Percentiles rank a stretch among this genome's conserved stretches.
Evolutionary conservation across 2,113 vertebrate genomes (phyloP).

Genomic region (Coracopsis vasa): DNA sequence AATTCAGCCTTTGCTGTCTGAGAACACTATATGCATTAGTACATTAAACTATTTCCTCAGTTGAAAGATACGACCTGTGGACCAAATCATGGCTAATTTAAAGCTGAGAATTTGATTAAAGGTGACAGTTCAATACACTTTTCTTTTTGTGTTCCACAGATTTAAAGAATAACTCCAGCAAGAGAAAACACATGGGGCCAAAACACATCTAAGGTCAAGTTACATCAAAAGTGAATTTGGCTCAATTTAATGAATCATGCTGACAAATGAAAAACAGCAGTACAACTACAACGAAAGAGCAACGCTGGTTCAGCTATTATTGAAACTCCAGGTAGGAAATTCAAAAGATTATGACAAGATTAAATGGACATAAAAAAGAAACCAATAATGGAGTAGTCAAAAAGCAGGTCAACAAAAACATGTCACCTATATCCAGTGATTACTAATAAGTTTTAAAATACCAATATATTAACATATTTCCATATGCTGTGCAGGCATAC

Average conservation of each 20-base stretch:
- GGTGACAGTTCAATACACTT: slow-evolving; percentile 42
- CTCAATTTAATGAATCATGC: slow-evolving; percentile 47
- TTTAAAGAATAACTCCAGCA: slow-evolving; percentile 44
- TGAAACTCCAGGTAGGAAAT: slow-evolving; percentile 2
- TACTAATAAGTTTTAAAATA: not conserved
- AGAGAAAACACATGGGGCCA: slow-evolving; percentile 54
- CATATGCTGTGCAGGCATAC: not conserved
- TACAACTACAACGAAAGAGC: not conserved
- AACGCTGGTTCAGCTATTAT: not conserved
- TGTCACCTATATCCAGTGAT: not conserved
- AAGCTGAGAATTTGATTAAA: slow-evolving; percentile 53
- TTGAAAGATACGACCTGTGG: slow-evolving; percentile 19
- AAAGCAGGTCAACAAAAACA: not conserved
- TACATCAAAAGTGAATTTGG: slow-evolving; percentile 48
- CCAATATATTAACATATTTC: not conserved
- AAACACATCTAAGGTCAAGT: slow-evolving; percentile 48
- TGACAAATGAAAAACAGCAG: slow-evolving; percentile 56
- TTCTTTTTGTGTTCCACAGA: slow-evolving; percentile 9
- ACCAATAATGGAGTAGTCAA: not conserved
- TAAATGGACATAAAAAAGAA: not conserved
- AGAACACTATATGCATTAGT: not conserved
- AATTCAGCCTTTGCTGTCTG: not conserved
- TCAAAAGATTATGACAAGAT: not conserved
- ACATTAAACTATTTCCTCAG: slow-evolving; percentile 27
- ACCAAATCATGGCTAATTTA: slow-evolving; percentile 52